phyloP scores from a whole-genome alignment of 2,113 vertebrate species.

The Pygoscelis antarcticus region DNA sequence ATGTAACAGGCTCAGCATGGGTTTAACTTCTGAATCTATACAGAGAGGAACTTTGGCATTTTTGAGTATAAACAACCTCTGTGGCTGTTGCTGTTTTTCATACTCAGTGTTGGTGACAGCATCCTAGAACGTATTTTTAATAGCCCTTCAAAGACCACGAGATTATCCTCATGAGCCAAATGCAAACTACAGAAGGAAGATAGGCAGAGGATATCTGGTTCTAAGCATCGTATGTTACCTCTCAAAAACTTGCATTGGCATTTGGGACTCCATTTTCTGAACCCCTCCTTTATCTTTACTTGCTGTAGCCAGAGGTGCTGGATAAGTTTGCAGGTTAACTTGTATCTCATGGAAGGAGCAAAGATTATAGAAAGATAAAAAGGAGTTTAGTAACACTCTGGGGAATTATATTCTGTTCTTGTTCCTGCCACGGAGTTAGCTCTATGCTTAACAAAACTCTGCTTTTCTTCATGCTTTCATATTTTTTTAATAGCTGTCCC shows the following conservation, averaged over 20 bases:
- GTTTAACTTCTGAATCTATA: neutral
- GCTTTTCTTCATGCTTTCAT: neutral
- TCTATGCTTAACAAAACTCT: fast-evolving
- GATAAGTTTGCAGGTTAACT: neutral
- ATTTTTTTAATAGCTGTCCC: neutral
- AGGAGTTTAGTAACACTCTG: neutral
- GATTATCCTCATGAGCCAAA: neutral
- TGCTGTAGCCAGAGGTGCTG: neutral
- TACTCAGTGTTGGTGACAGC: neutral
- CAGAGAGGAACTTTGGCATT: neutral
- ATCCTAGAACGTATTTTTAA: neutral
- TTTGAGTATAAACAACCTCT: neutral
- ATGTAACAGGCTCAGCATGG: neutral
- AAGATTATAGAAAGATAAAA: neutral
- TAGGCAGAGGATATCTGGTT: neutral
- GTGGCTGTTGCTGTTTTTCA: neutral
- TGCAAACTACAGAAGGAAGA: neutral
- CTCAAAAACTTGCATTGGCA: neutral
- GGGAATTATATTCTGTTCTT: neutral
- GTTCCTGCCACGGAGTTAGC: neutral
- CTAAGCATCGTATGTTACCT: neutral
- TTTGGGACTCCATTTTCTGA: neutral
- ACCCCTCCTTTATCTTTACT: neutral
- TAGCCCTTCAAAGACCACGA: neutral
- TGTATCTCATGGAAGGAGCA: neutral